These are phyloP conservation scores for Papilio aristodemus DNA, from an alignment of 1,140 invertebrate species.

Conservation along the genomic window DNA sequence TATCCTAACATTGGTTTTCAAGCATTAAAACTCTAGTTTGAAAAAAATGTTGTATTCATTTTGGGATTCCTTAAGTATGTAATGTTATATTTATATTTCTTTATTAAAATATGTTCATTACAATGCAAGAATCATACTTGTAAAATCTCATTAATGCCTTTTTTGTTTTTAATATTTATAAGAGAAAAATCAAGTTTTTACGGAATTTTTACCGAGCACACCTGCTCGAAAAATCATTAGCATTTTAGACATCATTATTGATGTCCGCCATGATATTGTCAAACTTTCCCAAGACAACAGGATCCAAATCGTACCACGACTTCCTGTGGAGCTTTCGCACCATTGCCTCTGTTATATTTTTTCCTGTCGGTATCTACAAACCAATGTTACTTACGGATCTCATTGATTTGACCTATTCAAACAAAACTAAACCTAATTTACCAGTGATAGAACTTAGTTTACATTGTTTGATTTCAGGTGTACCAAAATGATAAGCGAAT, in stretches of 20 bases:
- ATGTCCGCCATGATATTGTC: background rate
- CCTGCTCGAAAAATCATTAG: background rate
- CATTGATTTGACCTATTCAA: constrained; percentile 43
- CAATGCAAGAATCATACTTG: background rate
- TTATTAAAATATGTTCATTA: constrained; percentile 13
- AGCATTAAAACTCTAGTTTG: background rate
- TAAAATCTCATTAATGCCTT: background rate
- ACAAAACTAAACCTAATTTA: constrained; percentile 42
- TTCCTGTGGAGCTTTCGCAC: constrained; percentile 33
- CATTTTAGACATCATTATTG: background rate
- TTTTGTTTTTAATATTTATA: constrained; percentile 13
- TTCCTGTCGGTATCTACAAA: constrained; percentile 41
- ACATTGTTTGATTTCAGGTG: constrained; percentile 17
- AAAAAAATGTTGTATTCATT: background rate
- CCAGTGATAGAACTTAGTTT: constrained; percentile 41
- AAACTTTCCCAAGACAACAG: constrained; percentile 41
- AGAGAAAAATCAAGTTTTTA: constrained; percentile 5
- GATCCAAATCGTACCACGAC: constrained; percentile 43
- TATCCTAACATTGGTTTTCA: background rate
- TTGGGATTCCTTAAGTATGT: background rate
- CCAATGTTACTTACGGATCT: constrained; percentile 54
- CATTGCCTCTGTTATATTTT: constrained; percentile 43
- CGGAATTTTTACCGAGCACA: constrained; percentile 10
- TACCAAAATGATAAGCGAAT: background rate
- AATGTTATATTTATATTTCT: constrained; percentile 10